Evolutionary conservation across 2,797 vertebrate genomes (phyloP).

Genomic region (Octomys mimax): DNA sequence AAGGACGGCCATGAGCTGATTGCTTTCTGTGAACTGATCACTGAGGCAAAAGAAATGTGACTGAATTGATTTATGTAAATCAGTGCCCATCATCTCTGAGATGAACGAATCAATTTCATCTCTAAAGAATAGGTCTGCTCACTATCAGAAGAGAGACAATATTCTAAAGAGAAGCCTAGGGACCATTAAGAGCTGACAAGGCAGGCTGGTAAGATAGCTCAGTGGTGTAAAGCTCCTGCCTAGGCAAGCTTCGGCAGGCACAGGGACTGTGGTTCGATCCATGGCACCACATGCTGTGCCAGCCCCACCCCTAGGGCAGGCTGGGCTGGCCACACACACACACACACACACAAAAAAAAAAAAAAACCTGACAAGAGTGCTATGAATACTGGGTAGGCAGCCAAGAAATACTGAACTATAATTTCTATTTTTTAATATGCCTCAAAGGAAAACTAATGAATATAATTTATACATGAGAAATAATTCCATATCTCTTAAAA

Average conservation of each 20-base stretch:
- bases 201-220: too few species aligned
- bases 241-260: too few species aligned
- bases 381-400: neutral
- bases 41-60: neutral
- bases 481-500: conserved; percentile 10
- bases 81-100: neutral
- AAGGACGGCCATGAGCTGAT: neutral
- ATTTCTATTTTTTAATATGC: conserved; percentile 25
- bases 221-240: too few species aligned
- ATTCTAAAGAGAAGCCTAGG: neutral
- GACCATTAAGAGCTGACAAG: neutral
- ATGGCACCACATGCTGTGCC: too few species aligned
- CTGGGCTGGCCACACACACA: too few species aligned
- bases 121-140: neutral
- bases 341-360: too few species aligned
- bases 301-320: too few species aligned
- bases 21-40: conserved; percentile 1
- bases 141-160: neutral
- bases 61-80: neutral
- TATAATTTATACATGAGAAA: conserved; percentile 11
- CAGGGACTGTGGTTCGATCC: too few species aligned
- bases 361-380: neutral
- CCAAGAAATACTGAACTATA: neutral
- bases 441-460: conserved; percentile 26
- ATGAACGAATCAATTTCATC: neutral